These are phyloP conservation scores for Herpailurus yagouaroundi DNA, from an alignment of 2,113 vertebrate genomes.

Conservation along the genomic window DNA sequence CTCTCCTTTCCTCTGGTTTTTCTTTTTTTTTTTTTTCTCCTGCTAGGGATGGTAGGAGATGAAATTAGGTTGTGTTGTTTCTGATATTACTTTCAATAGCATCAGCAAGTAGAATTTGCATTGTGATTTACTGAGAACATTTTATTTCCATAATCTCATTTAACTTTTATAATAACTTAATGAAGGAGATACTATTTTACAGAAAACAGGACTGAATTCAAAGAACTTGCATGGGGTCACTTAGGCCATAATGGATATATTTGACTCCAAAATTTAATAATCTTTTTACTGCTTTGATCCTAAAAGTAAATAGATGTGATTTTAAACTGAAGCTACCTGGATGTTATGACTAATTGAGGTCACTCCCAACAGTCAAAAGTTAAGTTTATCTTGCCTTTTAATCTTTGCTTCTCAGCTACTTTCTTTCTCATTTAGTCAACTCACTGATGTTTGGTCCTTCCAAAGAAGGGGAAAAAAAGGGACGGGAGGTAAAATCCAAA, in stretches of 20 bases:
- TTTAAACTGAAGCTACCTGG: slow-evolving; percentile 34
- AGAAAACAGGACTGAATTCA: background rate
- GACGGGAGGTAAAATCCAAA: background rate
- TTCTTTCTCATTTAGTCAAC: background rate
- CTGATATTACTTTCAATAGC: background rate
- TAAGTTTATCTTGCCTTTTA: slow-evolving; percentile 30
- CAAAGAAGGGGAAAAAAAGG: background rate
- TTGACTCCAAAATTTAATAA: background rate
- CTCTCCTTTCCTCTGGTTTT: background rate
- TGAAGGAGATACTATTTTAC: background rate
- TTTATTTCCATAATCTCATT: slow-evolving; percentile 1
- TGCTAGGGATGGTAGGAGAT: background rate
- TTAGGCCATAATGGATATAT: background rate
- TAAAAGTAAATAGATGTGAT: background rate
- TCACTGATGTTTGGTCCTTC: slow-evolving; percentile 40
- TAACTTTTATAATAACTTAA: slow-evolving; percentile 26
- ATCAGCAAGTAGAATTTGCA: background rate
- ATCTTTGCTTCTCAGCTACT: slow-evolving; percentile 37
- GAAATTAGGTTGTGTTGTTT: slow-evolving; percentile 27
- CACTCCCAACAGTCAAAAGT: background rate
- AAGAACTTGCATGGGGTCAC: background rate
- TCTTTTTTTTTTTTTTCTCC: background rate
- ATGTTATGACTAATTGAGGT: slow-evolving; percentile 20
- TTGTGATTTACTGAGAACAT: slow-evolving; percentile 19
- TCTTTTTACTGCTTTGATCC: slow-evolving; percentile 6